phyloP scores from a whole-genome alignment of 2,113 vertebrate genomes.

The Piprites chloris region DNA sequence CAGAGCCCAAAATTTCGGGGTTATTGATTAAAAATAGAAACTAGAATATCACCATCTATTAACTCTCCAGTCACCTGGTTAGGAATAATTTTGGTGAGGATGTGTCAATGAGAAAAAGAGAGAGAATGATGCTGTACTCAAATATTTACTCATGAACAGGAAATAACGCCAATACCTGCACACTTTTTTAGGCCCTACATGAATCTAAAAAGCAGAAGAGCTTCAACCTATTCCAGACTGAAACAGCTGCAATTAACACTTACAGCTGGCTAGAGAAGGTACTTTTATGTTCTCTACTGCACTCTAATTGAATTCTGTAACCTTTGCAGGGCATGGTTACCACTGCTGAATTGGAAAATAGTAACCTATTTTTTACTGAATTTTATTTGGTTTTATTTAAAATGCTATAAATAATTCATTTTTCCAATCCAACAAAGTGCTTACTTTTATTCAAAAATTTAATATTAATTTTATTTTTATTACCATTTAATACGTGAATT shows the following conservation, averaged over 20 bases:
- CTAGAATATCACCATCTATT: not conserved
- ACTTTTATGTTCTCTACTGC: not conserved
- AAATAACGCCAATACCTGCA: not conserved
- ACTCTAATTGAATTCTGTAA: not conserved
- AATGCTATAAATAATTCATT: not conserved
- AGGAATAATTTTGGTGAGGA: not conserved
- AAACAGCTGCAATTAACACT: not conserved
- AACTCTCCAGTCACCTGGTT: not conserved
- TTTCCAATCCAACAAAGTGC: not conserved
- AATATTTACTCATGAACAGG: not conserved
- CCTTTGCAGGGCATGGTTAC: not conserved
- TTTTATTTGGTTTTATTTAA: not conserved
- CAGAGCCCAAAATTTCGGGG: not conserved
- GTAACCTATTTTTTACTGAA: not conserved
- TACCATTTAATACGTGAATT: not conserved
- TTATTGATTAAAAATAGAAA: not conserved
- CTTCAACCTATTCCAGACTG: not conserved
- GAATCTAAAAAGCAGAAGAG: not conserved
- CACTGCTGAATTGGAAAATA: not conserved
- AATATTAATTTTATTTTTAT: not conserved
- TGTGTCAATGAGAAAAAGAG: not conserved
- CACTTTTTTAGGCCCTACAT: not conserved
- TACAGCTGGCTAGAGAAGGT: not conserved
- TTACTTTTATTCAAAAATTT: not conserved
- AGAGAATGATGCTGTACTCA: not conserved